phyloP scores from a whole-genome alignment of 2,888 invertebrate genomes.

The Muschampia plurimacula region DNA sequence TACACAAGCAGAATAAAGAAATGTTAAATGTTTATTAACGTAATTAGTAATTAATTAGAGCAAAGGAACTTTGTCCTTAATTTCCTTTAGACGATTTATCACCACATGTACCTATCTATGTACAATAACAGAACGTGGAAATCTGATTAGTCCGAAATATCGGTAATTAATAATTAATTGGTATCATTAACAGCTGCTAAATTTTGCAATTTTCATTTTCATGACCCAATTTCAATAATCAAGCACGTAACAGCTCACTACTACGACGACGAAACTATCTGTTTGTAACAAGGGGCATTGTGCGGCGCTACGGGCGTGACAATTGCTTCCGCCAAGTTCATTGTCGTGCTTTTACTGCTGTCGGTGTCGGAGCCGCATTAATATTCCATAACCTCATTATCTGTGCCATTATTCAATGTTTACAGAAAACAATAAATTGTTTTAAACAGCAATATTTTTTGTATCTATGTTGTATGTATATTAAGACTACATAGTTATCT shows the following conservation, averaged over 20 bases:
- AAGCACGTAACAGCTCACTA: not conserved
- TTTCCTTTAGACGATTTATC: conserved; percentile 10
- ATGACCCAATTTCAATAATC: conserved; percentile 28
- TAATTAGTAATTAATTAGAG: conserved; percentile 18
- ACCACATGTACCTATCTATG: not conserved
- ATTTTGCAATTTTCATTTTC: conserved; percentile 16
- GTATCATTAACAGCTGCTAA: not conserved
- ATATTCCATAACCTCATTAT: conserved; percentile 22
- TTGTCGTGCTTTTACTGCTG: conserved; percentile 62
- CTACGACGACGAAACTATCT: conserved; percentile 16
- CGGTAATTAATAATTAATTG: not conserved
- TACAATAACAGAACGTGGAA: conserved; percentile 1
- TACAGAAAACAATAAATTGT: not conserved
- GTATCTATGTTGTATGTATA: too few relatives aligned
- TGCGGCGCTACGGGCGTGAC: conserved; percentile 79
- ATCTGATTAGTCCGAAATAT: conserved; percentile 5
- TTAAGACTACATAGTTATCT: too few relatives aligned
- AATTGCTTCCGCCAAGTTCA: conserved; percentile 82
- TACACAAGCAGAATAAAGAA: conserved; percentile 13
- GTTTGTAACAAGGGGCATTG: conserved; percentile 63
- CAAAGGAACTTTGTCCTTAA: not conserved
- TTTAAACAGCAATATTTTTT: too few relatives aligned
- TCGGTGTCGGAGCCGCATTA: conserved; percentile 11
- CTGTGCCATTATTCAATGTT: conserved; percentile 11
- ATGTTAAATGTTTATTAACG: conserved; percentile 3